Evolutionary conservation across 2,888 invertebrate genomes (phyloP).

Genomic region (Melanchra persicariae): DNA sequence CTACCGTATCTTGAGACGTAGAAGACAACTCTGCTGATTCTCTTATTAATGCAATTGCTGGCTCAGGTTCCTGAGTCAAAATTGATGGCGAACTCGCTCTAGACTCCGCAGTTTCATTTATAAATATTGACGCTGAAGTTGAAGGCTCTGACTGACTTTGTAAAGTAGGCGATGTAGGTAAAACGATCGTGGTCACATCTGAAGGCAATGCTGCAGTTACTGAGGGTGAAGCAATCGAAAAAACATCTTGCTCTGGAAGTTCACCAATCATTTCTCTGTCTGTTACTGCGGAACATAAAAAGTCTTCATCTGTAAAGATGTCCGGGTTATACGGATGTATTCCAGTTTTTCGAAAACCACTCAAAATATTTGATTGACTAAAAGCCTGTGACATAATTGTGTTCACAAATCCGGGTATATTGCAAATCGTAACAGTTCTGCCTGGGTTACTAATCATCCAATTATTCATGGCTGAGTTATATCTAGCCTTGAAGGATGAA

Average conservation of each 20-base stretch:
- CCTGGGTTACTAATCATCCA: constrained; percentile 43
- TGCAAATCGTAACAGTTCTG: constrained; percentile 39
- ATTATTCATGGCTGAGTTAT: constrained; percentile 34
- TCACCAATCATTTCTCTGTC: constrained; percentile 27
- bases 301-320: constrained; percentile 39
- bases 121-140: constrained; percentile 4
- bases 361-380: constrained; percentile 11
- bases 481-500: constrained; percentile 38
- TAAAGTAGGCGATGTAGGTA: neutral
- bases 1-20: neutral
- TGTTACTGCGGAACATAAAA: constrained; percentile 33
- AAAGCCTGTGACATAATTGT: constrained; percentile 5
- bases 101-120: neutral
- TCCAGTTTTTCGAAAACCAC: constrained; percentile 36
- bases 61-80: constrained; percentile 7
- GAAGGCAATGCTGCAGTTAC: neutral
- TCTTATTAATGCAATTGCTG: constrained; percentile 2
- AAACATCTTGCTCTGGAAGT: constrained; percentile 12
- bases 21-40: constrained; percentile 4
- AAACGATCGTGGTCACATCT: neutral
- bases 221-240: constrained; percentile 3
- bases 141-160: constrained; percentile 2
- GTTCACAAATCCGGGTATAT: constrained; percentile 22
- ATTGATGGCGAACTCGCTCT: constrained; percentile 1
- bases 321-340: constrained; percentile 39